Evolutionary conservation across 2,113 vertebrate genomes (phyloP).

Genomic region (Pelusios castaneus): DNA sequence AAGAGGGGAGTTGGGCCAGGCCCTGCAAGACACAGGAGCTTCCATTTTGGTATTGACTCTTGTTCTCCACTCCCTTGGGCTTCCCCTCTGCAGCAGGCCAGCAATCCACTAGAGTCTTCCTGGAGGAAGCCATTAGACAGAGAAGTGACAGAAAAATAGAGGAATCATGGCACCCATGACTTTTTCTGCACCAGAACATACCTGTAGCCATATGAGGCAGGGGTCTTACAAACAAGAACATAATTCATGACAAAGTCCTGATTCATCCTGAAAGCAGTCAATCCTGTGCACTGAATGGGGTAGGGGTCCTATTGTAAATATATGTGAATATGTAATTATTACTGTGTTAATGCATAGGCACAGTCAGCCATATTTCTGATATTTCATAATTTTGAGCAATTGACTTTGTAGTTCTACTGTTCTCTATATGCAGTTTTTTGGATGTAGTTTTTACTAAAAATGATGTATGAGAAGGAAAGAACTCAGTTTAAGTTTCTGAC

Average conservation of each 20-base stretch:
- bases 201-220: too few relatives aligned
- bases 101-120: too few relatives aligned
- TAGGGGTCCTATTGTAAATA: neutral
- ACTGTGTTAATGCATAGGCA: neutral
- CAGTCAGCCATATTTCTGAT: neutral
- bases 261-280: neutral
- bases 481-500: neutral
- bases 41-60: too few relatives aligned
- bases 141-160: neutral
- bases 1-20: too few relatives aligned
- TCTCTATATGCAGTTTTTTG: neutral
- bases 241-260: neutral
- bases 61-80: too few relatives aligned
- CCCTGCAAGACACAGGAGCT: too few relatives aligned
- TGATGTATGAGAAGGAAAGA: neutral
- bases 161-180: neutral
- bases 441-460: neutral
- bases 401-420: neutral
- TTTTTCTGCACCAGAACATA: too few relatives aligned
- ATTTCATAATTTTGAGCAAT: neutral
- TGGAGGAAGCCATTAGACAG: too few relatives aligned
- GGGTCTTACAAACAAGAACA: neutral
- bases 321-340: neutral
- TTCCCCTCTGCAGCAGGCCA: too few relatives aligned
- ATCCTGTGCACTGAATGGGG: neutral